A percentile compares a stretch with the other conserved stretches of the same genome.
Evolutionary conservation across 2,797 vertebrate species (phyloP).

Genomic region (Odontamblyopus rebecca): DNA sequence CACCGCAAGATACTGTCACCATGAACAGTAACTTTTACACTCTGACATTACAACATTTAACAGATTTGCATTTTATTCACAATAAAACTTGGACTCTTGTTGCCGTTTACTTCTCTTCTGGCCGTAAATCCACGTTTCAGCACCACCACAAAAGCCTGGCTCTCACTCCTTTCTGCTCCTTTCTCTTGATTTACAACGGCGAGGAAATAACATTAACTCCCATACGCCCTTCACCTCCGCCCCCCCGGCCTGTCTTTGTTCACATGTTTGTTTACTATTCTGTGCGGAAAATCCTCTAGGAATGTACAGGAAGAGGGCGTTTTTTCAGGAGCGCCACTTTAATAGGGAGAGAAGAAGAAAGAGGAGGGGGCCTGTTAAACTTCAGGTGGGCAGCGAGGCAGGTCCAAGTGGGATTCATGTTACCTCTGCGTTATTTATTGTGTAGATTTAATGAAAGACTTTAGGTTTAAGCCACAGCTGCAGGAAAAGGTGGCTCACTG

Average conservation of each 20-base stretch:
- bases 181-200: conserved; percentile 70
- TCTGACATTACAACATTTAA: too few species aligned
- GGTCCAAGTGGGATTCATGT: conserved; percentile 42
- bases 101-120: conserved; percentile 25
- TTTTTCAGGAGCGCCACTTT: conserved; percentile 65
- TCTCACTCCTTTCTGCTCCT: conserved; percentile 17
- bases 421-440: conserved; percentile 47
- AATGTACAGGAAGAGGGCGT: conserved; percentile 79
- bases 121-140: conserved; percentile 54
- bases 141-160: conserved; percentile 44
- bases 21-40: too few species aligned
- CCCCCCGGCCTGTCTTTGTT: conserved; percentile 58
- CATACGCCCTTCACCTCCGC: conserved; percentile 7
- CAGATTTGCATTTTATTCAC: not conserved
- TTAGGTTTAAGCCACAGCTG: conserved; percentile 40
- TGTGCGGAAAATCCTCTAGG: conserved; percentile 76
- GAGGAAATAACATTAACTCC: conserved; percentile 74
- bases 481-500: conserved; percentile 13
- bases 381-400: conserved; percentile 58
- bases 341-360: conserved; percentile 51
- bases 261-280: conserved; percentile 79
- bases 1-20: too few species aligned
- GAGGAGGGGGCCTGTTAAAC: conserved; percentile 23
- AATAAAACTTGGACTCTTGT: not conserved
- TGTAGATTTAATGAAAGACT: conserved; percentile 49